Evolutionary conservation across 2,888 invertebrate genomes (phyloP), one percentile per base, ranked within the genome.

Genomic region (Cosmopolites sordidus): DNA sequence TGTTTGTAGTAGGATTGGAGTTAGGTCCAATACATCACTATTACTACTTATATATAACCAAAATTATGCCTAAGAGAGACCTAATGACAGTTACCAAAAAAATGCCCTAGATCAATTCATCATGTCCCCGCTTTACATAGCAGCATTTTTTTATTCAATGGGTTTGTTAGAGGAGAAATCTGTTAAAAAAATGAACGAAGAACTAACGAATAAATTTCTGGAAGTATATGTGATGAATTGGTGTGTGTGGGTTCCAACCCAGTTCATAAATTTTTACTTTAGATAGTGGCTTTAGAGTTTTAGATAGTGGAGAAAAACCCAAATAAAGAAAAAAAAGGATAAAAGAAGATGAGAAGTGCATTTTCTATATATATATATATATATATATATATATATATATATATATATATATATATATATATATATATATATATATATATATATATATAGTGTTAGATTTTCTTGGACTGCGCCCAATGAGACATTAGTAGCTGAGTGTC

Each of bases 191-290:
- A 79, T 80, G 57, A 79, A 75, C 61, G 64, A 71, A 50, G 92
- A 88, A 75, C 75, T 86, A 37, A 78, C 75, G 61, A 66, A 76
- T 1, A 93, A 92, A 73, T 87, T 91, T 69, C 71, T 80, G 30
- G 81, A 81, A 60, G 83, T 89, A 16, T 91, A 89, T 68, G 60
- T 79, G 87, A 82, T 88, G 63, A 96, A 96, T 70, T 93, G 93
- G 80, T 73, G 83, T 52, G 82, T 90, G 51, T 97, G 95, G 94
- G 94, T 95, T 2, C 92, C 92, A 40, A 82, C 89, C 1, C 96
- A 97, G 72, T 87, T 86, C 64, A 69, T 95, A 11, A 97, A 97
- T 74, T 97, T 97, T 73, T 84, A 87, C 62, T 89, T 83, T n/a
- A n/a, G n/a, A n/a, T n/a, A n/a, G n/a, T n/a, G n/a, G n/a, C n/a